These are phyloP conservation scores for Mesitornis unicolor DNA, from an alignment of 2,113 vertebrate species.

Conservation along the genomic window DNA sequence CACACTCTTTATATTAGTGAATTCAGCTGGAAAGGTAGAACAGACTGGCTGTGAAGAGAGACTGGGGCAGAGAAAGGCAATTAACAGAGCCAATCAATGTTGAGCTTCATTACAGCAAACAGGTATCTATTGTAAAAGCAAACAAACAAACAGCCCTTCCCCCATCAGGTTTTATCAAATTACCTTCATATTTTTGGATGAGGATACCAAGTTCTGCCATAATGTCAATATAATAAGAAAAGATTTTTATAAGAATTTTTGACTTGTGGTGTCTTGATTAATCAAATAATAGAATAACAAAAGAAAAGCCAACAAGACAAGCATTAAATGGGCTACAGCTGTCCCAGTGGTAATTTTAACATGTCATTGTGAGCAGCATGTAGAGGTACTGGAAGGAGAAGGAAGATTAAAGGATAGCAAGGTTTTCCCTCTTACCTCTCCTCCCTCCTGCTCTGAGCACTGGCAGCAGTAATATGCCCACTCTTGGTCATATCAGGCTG, in stretches of 20 bases:
- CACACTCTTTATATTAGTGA: background rate
- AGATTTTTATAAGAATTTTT: background rate
- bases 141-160: background rate
- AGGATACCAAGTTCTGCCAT: background rate
- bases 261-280: background rate
- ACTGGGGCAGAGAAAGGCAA: background rate
- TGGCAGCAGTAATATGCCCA: background rate
- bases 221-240: background rate
- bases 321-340: background rate
- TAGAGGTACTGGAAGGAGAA: background rate
- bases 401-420: background rate
- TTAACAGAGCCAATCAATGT: background rate
- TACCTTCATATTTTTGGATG: background rate
- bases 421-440: background rate
- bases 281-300: background rate
- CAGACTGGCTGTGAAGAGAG: background rate
- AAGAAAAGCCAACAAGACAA: background rate
- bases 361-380: background rate
- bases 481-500: background rate
- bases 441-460: background rate
- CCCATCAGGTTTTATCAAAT: background rate
- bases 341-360: background rate
- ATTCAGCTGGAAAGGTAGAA: background rate
- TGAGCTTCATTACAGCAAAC: background rate
- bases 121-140: background rate